phyloP scores from a whole-genome alignment of 2,888 invertebrate genomes.

The Choreutis nemorana region DNA sequence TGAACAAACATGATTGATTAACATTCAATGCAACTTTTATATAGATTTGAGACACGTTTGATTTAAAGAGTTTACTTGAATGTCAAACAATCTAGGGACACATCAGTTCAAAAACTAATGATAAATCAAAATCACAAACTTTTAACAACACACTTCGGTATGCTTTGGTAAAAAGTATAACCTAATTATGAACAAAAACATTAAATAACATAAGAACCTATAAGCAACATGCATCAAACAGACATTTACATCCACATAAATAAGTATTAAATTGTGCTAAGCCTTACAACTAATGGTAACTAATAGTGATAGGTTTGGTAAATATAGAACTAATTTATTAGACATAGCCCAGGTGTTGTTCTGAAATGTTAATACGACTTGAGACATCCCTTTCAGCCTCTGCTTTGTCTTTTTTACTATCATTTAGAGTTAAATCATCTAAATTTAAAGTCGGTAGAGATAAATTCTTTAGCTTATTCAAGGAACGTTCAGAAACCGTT shows the following conservation, averaged over 20 bases:
- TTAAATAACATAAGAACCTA: too few relatives aligned
- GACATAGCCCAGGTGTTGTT: slow-evolving; percentile 66
- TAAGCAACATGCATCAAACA: slow-evolving; percentile 25
- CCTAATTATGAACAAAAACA: too few relatives aligned
- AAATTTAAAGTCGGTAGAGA: slow-evolving; percentile 54
- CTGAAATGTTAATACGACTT: too few relatives aligned
- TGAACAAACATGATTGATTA: slow-evolving; percentile 34
- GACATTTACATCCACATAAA: slow-evolving; percentile 19
- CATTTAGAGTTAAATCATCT: slow-evolving; percentile 35
- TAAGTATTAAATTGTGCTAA: slow-evolving; percentile 22
- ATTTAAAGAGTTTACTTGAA: too few relatives aligned
- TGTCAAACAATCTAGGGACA: too few relatives aligned
- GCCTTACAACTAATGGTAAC: slow-evolving; percentile 16
- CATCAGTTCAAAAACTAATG: too few relatives aligned
- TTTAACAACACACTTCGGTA: too few relatives aligned
- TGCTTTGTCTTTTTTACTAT: slow-evolving; percentile 24
- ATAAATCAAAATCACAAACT: too few relatives aligned
- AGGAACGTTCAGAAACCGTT: slow-evolving; percentile 33
- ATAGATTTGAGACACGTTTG: too few relatives aligned
- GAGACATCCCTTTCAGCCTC: slow-evolving; percentile 42
- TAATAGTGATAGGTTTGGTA: too few relatives aligned
- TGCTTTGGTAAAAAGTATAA: too few relatives aligned
- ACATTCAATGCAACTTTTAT: slow-evolving; percentile 24
- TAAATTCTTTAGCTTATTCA: slow-evolving; percentile 43
- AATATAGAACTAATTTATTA: slow-evolving; percentile 24